A percentile compares a stretch with the other conserved stretches of the same genome.
These are phyloP conservation scores for Eurystomus gularis DNA, from an alignment of 2,113 vertebrate species.

Conservation along the genomic window DNA sequence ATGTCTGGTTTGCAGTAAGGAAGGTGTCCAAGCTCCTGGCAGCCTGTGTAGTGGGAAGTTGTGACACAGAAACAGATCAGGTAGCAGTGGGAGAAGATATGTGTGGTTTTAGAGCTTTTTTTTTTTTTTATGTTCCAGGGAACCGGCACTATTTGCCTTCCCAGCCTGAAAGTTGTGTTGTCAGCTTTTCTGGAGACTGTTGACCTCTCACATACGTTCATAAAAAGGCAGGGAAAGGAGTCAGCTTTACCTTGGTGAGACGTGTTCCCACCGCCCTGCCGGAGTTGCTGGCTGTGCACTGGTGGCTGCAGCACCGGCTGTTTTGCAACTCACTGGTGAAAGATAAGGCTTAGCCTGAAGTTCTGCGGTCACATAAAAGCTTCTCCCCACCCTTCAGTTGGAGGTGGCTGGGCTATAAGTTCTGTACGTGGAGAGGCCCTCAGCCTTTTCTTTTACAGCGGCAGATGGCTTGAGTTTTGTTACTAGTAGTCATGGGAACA, in stretches of 20 bases:
- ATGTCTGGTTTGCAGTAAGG: neutral
- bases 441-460: neutral
- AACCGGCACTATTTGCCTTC: neutral
- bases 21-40: neutral
- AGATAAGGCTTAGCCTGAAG: constrained; percentile 7
- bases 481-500: neutral
- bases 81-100: neutral
- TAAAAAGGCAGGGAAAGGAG: neutral
- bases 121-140: neutral
- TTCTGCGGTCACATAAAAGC: neutral
- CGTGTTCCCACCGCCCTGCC: rapidly evolving
- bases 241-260: neutral
- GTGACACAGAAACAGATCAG: neutral
- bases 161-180: neutral
- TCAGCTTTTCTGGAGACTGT: neutral
- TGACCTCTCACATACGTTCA: neutral
- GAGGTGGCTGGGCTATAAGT: neutral
- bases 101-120: neutral
- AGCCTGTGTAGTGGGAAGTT: rapidly evolving
- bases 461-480: neutral
- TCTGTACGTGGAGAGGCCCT: rapidly evolving
- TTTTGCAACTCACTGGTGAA: neutral
- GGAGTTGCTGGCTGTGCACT: neutral
- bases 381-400: neutral
- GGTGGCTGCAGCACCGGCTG: rapidly evolving